Base-by-base conservation (phyloP, 2,113 vertebrate genomes). In the Hipposideros armiger region DNA sequence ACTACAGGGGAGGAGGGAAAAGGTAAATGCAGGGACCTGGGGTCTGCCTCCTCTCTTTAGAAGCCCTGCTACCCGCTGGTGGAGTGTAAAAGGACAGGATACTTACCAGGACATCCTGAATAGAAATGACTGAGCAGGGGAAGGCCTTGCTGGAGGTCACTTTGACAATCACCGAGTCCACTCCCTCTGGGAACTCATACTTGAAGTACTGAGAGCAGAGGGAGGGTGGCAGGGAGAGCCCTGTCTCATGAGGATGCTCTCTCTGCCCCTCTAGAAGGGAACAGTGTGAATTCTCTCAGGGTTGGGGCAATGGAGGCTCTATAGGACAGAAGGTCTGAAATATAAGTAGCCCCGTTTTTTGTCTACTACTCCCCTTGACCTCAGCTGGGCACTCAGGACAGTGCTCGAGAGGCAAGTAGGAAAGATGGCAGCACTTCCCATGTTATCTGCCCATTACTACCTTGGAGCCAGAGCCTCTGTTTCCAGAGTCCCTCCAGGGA, bases 61-160 rank as follows among this genome's bases (percentile, higher is more conserved):
- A 67, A 42, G 62, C 28, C 47, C 80, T n/a, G 54, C 6, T 17
- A 24, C 20, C 70, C 17, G 0, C 36, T 26, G 32, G 28, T 5
- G 1, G 66, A 64, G 19, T 42, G 24, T 36, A 42, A 32, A 60
- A 91, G 64, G 40, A 4, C 62, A 77, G 32, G 42, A 80, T 0
- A 92, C 98, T 83, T 98, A 99, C 99, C 99, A 99, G 99, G 84
- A 99, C 99, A 97, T 99, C 99, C 97, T 99, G 99, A 96, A 99
- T 98, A 47, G 99, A 99, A 98, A 99, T 99, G 87, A 99, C 99
- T 0, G 99, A 99, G 98, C 99, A 99, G 91, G 99, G 99, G 86
- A 99, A 99, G 84, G 98, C 99, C 97, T 98, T 99, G 93, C 98
- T 98, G 0, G 99, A 99, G 90, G 99, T 99, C 98, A 99, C 99